Evolutionary conservation across 2,113 vertebrate species (phyloP).

Genomic region (Indicator indicator): DNA sequence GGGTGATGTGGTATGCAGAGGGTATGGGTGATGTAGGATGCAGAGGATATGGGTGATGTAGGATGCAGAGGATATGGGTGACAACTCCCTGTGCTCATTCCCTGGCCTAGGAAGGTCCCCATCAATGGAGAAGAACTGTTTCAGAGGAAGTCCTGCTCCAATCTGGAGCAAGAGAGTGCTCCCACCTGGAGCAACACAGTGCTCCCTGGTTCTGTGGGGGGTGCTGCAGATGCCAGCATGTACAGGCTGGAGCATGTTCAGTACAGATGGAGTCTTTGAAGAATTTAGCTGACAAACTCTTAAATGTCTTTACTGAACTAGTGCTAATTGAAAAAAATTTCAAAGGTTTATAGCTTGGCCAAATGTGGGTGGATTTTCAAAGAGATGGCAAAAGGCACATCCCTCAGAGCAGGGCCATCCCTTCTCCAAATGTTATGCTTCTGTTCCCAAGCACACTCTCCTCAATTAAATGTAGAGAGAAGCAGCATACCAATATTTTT

Average conservation of each 20-base stretch:
- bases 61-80: neutral
- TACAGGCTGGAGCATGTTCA: conserved; percentile 62
- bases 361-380: conserved; percentile 73
- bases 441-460: conserved; percentile 54
- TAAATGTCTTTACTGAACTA: conserved; percentile 63
- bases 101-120: neutral
- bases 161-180: neutral
- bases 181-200: neutral
- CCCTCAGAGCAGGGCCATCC: conserved; percentile 56
- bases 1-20: too few species aligned
- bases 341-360: conserved; percentile 68
- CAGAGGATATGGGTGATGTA: too few species aligned
- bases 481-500: conserved; percentile 58
- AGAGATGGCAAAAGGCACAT: conserved; percentile 69
- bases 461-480: conserved; percentile 58
- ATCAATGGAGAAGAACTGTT: neutral
- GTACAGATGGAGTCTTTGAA: conserved; percentile 69
- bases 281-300: conserved; percentile 71
- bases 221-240: conserved; percentile 54
- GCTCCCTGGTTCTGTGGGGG: neutral
- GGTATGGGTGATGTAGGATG: too few species aligned
- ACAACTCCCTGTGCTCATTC: neutral
- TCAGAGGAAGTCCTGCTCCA: neutral
- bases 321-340: conserved; percentile 68
- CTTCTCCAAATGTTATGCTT: conserved; percentile 65